phyloP scores from a whole-genome alignment of 1,140 invertebrate genomes.

The Scaptomyza hsui region DNA sequence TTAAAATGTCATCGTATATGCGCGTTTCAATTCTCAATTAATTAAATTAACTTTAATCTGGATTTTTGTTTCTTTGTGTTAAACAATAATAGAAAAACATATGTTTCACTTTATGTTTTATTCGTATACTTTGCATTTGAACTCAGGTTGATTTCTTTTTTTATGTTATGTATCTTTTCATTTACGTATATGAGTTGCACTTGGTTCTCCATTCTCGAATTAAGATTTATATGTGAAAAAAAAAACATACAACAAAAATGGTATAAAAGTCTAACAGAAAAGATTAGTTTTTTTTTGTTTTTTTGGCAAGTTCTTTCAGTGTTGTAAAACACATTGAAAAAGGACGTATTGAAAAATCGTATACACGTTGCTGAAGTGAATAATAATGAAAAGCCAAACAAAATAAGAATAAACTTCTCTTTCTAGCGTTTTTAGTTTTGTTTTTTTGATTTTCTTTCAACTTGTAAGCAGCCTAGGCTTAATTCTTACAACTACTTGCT shows the following conservation, averaged over 20 bases:
- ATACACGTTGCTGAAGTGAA: conserved; percentile 74
- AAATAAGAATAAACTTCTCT: conserved; percentile 60
- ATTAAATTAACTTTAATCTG: conserved; percentile 76
- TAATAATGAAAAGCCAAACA: conserved; percentile 54
- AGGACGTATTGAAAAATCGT: conserved; percentile 81
- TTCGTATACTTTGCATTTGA: conserved; percentile 84
- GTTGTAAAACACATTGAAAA: conserved; percentile 72
- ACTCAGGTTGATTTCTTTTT: conserved; percentile 81
- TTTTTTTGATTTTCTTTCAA: conserved; percentile 17
- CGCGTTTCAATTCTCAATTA: conserved; percentile 71
- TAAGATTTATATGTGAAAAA: conserved; percentile 18
- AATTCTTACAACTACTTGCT: conserved; percentile 39
- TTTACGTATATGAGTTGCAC: conserved; percentile 80
- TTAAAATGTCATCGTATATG: conserved; percentile 82
- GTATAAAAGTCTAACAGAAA: conserved; percentile 63
- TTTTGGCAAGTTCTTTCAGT: conserved; percentile 74
- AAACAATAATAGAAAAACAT: conserved; percentile 69
- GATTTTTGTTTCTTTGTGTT: conserved; percentile 32
- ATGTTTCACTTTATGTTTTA: conserved; percentile 62
- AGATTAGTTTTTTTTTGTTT: conserved; percentile 39
- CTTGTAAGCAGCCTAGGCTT: conserved; percentile 43
- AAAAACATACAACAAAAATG: conserved; percentile 48
- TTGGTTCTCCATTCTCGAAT: conserved; percentile 46
- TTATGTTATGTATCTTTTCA: conserved; percentile 59
- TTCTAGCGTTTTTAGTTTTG: conserved; percentile 35